Percentiles rank a stretch among this genome's conserved stretches.
Evolutionary conservation across 2,888 invertebrate species (phyloP).

Genomic region (Nephrocerus scutellatus): DNA sequence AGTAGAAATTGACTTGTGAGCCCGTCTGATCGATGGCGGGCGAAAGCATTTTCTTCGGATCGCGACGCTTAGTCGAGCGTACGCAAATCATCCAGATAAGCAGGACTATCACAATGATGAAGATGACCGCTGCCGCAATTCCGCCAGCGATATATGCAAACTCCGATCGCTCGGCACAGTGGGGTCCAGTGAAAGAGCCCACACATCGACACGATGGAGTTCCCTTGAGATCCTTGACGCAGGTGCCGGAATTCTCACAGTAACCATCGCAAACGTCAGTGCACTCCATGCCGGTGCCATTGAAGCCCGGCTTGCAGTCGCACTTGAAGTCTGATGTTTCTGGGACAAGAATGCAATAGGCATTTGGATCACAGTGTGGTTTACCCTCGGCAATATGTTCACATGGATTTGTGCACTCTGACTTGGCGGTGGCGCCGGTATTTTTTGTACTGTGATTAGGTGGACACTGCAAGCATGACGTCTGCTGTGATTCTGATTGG

Average conservation of each 20-base stretch:
- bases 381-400: constrained; percentile 68
- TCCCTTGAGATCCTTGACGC: constrained; percentile 75
- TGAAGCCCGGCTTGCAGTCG: constrained; percentile 89
- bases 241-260: constrained; percentile 86
- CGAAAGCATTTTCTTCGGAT: constrained; percentile 84
- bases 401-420: constrained; percentile 86
- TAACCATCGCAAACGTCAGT: constrained; percentile 74
- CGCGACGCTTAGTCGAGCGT: constrained; percentile 77
- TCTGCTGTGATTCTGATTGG: constrained; percentile 83
- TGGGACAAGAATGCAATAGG: constrained; percentile 74
- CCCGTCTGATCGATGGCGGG: constrained; percentile 87
- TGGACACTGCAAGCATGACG: constrained; percentile 78
- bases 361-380: constrained; percentile 80
- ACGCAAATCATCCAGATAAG: constrained; percentile 97
- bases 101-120: constrained; percentile 84
- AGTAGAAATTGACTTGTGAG: constrained; percentile 93
- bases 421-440: constrained; percentile 68
- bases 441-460: constrained; percentile 84
- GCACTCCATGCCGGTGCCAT: constrained; percentile 77
- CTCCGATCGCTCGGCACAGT: constrained; percentile 85
- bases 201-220: constrained; percentile 83
- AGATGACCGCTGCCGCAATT: constrained; percentile 87
- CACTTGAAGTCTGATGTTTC: constrained; percentile 83
- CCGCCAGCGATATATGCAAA: constrained; percentile 93
- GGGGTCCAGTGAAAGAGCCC: constrained; percentile 85